Evolutionary conservation across 2,797 vertebrate genomes (phyloP).

Genomic region (Onychomys arenicola): DNA sequence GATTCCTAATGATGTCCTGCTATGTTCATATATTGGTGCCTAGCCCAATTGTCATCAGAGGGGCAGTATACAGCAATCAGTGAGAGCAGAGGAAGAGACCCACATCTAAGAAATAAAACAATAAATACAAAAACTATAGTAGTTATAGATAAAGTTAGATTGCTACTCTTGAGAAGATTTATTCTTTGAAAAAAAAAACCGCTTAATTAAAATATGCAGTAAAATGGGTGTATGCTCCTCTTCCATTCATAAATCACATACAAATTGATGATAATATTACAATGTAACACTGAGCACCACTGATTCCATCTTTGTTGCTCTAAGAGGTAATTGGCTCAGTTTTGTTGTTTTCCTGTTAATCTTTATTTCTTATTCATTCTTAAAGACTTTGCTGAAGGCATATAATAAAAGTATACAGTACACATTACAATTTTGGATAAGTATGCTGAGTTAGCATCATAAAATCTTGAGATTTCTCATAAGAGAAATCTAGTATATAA

Average conservation of each 20-base stretch:
- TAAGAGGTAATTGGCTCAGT: background rate
- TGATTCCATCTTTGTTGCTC: background rate
- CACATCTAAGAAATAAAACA: conserved; percentile 30
- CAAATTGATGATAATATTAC: background rate
- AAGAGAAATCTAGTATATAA: background rate
- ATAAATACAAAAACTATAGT: conserved; percentile 39
- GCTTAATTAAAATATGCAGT: conserved; percentile 56
- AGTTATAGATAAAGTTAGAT: conserved; percentile 34
- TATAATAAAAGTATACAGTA: background rate
- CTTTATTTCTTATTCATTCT: conserved; percentile 17
- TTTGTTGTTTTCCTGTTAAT: background rate
- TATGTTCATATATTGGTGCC: background rate
- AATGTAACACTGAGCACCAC: background rate
- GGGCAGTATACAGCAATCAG: background rate
- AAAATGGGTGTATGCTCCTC: background rate
- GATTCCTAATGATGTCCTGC: background rate
- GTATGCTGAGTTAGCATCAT: background rate
- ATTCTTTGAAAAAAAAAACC: conserved; percentile 1
- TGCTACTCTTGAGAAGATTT: background rate
- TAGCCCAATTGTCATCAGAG: background rate
- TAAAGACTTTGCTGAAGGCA: background rate
- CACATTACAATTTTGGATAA: background rate
- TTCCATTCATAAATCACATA: conserved; percentile 54
- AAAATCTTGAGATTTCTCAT: background rate
- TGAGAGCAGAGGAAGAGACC: background rate